A percentile compares a stretch with the other conserved stretches of the same genome.
Conservation (phyloP, 2,113 vertebrate species). For the Burhinus oedicnemus region DNA sequence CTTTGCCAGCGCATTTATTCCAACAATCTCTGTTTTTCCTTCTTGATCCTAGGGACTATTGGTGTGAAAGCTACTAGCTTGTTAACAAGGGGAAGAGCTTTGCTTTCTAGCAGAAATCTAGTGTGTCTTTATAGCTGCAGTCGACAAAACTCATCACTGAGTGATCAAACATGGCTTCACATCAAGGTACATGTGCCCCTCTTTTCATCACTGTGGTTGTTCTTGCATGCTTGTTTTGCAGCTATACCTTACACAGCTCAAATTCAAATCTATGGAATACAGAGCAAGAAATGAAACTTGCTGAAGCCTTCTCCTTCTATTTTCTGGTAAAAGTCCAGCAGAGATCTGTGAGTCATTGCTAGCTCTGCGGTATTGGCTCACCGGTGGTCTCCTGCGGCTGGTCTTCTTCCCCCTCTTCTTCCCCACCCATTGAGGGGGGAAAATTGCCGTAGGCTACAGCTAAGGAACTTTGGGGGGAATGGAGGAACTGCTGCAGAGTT, state of each 20-base stretch:
- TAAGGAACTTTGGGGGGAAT: neutral
- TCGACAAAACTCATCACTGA: neutral
- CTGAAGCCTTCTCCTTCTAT: neutral
- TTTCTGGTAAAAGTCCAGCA: neutral
- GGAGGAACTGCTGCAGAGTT: neutral
- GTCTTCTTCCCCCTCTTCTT: neutral
- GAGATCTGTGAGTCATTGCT: neutral
- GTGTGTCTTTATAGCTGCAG: neutral
- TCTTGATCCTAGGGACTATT: neutral
- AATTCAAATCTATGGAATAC: neutral
- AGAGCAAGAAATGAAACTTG: neutral
- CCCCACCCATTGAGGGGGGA: neutral
- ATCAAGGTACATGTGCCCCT: neutral
- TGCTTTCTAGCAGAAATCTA: neutral
- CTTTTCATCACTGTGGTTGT: neutral
- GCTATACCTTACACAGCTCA: neutral
- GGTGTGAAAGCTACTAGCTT: neutral
- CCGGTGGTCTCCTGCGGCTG: neutral
- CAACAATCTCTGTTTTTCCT: neutral
- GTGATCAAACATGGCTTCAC: neutral
- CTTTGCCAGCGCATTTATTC: neutral
- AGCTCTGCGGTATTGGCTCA: neutral
- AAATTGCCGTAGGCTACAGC: neutral
- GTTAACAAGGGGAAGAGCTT: neutral
- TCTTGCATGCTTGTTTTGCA: neutral